These are phyloP conservation scores for Karalla daura DNA, from an alignment of 2,797 vertebrate genomes.

Conservation along the genomic window DNA sequence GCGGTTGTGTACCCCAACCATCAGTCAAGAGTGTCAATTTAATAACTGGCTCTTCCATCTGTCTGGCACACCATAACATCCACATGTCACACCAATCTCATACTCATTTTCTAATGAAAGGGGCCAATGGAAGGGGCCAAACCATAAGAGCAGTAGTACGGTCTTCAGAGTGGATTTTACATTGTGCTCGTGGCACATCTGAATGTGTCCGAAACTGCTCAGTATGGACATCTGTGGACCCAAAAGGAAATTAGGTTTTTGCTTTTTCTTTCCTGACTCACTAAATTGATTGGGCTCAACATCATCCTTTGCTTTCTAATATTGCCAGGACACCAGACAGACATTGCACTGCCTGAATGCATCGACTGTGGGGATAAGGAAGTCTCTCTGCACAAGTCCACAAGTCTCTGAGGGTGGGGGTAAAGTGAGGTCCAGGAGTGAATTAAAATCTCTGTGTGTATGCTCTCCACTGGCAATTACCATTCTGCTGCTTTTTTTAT, in stretches of 20 bases:
- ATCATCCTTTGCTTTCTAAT: constrained; percentile 32
- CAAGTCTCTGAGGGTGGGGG: background rate
- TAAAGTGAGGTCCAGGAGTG: constrained; percentile 8
- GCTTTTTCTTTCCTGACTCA: too few species aligned
- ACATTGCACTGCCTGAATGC: constrained; percentile 26
- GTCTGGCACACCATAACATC: constrained; percentile 27
- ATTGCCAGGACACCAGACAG: constrained; percentile 60
- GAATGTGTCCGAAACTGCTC: constrained; percentile 32
- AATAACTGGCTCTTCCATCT: constrained; percentile 42
- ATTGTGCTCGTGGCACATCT: constrained; percentile 7
- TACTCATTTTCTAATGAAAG: constrained; percentile 36
- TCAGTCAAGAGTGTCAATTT: constrained; percentile 41
- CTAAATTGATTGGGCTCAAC: constrained; percentile 50
- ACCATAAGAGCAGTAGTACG: constrained; percentile 8
- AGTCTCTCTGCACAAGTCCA: constrained; percentile 2
- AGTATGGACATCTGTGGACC: constrained; percentile 18
- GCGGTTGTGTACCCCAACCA: constrained; percentile 5
- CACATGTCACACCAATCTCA: constrained; percentile 5
- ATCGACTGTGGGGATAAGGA: constrained; percentile 7
- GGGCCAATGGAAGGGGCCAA: constrained; percentile 10
- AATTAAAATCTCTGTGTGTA: constrained; percentile 26
- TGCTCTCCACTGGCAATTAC: background rate
- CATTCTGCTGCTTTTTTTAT: background rate
- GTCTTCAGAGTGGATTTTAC: constrained; percentile 4
- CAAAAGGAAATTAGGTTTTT: too few species aligned